Conservation (phyloP, 2,888 invertebrate genomes). For the Hyalella azteca region DNA sequence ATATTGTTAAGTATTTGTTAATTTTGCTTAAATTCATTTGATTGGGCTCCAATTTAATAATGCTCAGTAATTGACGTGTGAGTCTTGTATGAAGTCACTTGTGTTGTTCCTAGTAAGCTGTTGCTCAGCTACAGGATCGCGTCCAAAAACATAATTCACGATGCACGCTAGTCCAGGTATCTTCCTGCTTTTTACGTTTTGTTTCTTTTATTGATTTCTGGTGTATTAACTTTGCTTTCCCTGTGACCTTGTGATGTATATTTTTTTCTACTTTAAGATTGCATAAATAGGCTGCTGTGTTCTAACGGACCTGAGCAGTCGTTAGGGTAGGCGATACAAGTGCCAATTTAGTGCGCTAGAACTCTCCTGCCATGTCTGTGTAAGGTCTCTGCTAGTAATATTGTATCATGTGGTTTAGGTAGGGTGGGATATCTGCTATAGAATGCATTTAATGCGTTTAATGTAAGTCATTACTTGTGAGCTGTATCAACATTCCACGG, state of each 20-base stretch:
- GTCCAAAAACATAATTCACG: not conserved
- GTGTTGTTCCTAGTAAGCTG: not conserved
- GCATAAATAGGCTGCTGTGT: not conserved
- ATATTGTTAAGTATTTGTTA: too few species aligned
- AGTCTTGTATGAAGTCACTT: conserved; percentile 7
- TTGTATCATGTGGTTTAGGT: too few species aligned
- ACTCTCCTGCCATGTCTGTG: conserved; percentile 17
- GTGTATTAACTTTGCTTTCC: conserved; percentile 1
- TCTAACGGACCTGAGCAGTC: conserved; percentile 8
- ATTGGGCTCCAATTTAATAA: too few species aligned
- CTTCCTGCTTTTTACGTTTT: not conserved
- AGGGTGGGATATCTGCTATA: not conserved
- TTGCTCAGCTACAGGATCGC: not conserved
- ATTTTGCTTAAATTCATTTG: too few species aligned
- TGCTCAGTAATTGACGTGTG: too few species aligned
- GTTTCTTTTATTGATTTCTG: not conserved
- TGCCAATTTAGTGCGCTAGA: conserved; percentile 16
- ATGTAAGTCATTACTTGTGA: not conserved
- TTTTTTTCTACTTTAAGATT: not conserved
- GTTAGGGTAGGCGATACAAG: conserved; percentile 19
- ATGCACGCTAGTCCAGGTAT: conserved; percentile 22
- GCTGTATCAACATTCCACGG: not conserved
- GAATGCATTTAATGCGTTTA: conserved; percentile 19
- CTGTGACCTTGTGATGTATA: conserved; percentile 31
- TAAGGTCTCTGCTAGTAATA: not conserved